Conservation (phyloP, 2,888 invertebrate species). For the Cancer borealis region DNA sequence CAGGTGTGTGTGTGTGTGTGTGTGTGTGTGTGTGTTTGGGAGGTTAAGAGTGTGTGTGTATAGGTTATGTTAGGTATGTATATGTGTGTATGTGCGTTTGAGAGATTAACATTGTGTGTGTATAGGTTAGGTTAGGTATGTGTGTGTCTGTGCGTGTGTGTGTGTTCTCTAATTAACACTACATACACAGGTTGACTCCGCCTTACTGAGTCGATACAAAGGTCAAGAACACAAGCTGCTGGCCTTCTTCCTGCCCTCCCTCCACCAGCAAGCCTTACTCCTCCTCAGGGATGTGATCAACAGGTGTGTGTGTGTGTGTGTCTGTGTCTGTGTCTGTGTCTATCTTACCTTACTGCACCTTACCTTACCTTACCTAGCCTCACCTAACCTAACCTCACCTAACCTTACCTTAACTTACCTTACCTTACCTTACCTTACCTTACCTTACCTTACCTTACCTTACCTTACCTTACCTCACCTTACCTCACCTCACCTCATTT, state of each 20-base stretch:
- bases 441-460: neutral
- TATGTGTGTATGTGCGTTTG: too few species aligned
- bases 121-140: neutral
- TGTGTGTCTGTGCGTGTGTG: too few species aligned
- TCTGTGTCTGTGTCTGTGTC: neutral
- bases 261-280: conserved; percentile 63
- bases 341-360: too few species aligned
- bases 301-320: conserved; percentile 43
- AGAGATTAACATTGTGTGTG: too few species aligned
- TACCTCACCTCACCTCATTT: neutral
- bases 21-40: neutral
- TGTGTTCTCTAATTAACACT: too few species aligned
- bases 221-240: conserved; percentile 65
- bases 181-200: conserved; percentile 44
- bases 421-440: neutral
- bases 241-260: conserved; percentile 55
- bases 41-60: neutral
- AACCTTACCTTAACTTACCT: too few species aligned
- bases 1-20: conserved; percentile 52
- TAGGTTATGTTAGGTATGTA: neutral
- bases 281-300: conserved; percentile 54
- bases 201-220: conserved; percentile 10
- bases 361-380: too few species aligned
- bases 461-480: neutral
- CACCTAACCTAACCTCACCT: too few species aligned